A percentile compares a stretch with the other conserved stretches of the same genome.
phyloP scores from a whole-genome alignment of 2,888 invertebrate species.

The Thecocarcelia acutangulata region DNA sequence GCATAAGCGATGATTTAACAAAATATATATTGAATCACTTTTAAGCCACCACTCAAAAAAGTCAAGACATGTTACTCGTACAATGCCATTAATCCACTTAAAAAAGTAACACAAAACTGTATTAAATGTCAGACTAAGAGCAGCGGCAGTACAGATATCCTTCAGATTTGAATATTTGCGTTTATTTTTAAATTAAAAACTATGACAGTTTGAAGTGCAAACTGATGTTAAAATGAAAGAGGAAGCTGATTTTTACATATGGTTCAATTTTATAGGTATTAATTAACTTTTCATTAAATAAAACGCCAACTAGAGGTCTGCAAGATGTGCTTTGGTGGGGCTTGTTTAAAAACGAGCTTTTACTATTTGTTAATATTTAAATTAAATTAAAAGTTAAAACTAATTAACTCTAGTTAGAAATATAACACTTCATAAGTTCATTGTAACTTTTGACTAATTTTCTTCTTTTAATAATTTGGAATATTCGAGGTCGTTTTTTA shows the following conservation, averaged over 20 bases:
- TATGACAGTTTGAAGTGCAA: constrained; percentile 55
- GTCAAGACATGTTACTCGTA: constrained; percentile 37
- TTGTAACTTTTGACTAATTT: no score
- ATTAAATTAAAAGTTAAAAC: no score
- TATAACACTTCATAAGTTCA: no score
- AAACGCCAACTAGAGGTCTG: no score
- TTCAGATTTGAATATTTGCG: constrained; percentile 20
- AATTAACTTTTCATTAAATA: no score
- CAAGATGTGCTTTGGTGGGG: no score
- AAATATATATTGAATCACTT: constrained; percentile 25
- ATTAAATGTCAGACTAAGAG: constrained; percentile 50
- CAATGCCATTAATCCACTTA: constrained; percentile 55
- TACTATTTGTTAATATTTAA: no score
- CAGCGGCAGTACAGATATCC: constrained; percentile 46
- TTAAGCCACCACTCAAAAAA: constrained; percentile 26
- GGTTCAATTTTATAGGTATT: not conserved
- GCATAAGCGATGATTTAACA: not conserved
- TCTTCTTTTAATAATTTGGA: no score
- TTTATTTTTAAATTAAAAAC: not conserved
- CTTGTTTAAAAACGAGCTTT: no score
- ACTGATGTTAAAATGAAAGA: constrained; percentile 4
- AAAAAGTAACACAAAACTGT: constrained; percentile 10
- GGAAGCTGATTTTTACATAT: constrained; percentile 16
- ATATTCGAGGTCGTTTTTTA: no score
- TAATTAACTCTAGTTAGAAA: no score